Evolutionary conservation across 2,888 invertebrate genomes (phyloP), one percentile per base, ranked within the genome.

Genomic region (Tillus elongatus): DNA sequence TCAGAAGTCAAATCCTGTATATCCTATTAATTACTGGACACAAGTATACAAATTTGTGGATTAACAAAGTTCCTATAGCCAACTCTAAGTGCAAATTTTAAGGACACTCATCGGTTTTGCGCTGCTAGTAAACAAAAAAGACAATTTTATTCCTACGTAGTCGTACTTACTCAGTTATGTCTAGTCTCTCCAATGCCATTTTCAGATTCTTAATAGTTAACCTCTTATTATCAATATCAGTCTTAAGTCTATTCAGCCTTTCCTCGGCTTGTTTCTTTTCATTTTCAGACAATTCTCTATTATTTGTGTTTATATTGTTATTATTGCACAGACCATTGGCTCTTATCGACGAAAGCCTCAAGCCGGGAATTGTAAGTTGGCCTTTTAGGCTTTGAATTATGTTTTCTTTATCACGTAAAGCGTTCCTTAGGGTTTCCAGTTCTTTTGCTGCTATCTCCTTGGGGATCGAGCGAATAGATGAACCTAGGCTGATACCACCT

Each of bases 81-180:
- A n/a, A n/a, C n/a, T n/a, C n/a, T n/a, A n/a, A n/a, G n/a, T n/a
- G n/a, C n/a, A n/a, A n/a, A n/a, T n/a, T n/a, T n/a, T n/a, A n/a
- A n/a, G n/a, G n/a, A n/a, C n/a, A n/a, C n/a, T n/a, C n/a, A n/a
- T n/a, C n/a, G n/a, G n/a, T n/a, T n/a, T n/a, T n/a, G n/a, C n/a
- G n/a, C n/a, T n/a, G n/a, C n/a, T n/a, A n/a, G n/a, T n/a, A n/a
- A n/a, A n/a, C n/a, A n/a, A n/a, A n/a, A n/a, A n/a, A n/a, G n/a
- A n/a, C n/a, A n/a, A n/a, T n/a, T n/a, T n/a, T n/a, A n/a, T n/a
- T n/a, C n/a, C n/a, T n/a, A n/a, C n/a, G n/a, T n/a, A n/a, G n/a
- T n/a, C n/a, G n/a, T 19, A 70, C 83, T 79, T 66, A 90, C 89
- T 89, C 90, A 15, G 88, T 87, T 30, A 88, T 86, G 57, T 89